Evolutionary conservation across 2,888 invertebrate species (phyloP).

Genomic region (Entomobrya multifasciata): DNA sequence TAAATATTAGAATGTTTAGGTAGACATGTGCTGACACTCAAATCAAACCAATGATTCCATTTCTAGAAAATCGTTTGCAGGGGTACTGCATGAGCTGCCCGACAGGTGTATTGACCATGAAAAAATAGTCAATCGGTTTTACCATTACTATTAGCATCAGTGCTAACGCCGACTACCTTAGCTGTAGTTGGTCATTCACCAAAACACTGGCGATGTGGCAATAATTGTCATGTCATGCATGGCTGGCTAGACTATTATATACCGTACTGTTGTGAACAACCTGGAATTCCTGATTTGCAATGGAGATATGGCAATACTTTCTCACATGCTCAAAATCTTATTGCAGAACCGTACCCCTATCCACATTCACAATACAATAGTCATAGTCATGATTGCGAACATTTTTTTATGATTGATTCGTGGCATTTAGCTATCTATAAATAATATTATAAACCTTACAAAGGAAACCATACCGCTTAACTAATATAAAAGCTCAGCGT

Average conservation of each 20-base stretch:
- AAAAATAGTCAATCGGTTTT: constrained; percentile 54
- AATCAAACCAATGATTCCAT: too few species aligned
- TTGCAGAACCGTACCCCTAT: background rate
- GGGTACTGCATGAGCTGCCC: background rate
- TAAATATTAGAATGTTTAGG: too few species aligned
- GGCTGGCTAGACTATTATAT: too few species aligned
- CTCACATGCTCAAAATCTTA: background rate
- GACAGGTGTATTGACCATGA: constrained; percentile 60
- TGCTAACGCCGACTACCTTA: too few species aligned
- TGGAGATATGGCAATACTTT: background rate
- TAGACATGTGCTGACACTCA: too few species aligned
- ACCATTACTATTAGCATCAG: too few species aligned
- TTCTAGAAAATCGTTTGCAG: too few species aligned
- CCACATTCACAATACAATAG: background rate
- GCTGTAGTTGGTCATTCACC: too few species aligned
- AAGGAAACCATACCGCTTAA: constrained; percentile 9
- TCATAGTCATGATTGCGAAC: too few species aligned
- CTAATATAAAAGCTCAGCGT: background rate
- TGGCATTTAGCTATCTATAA: background rate
- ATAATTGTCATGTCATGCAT: background rate
- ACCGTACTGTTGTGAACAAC: too few species aligned
- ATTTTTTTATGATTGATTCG: constrained; percentile 15
- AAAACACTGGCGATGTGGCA: background rate
- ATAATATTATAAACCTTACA: background rate
- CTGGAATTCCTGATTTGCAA: background rate